Evolutionary conservation across 2,113 vertebrate genomes (phyloP).

Genomic region (Brachypodius melanocephalos): DNA sequence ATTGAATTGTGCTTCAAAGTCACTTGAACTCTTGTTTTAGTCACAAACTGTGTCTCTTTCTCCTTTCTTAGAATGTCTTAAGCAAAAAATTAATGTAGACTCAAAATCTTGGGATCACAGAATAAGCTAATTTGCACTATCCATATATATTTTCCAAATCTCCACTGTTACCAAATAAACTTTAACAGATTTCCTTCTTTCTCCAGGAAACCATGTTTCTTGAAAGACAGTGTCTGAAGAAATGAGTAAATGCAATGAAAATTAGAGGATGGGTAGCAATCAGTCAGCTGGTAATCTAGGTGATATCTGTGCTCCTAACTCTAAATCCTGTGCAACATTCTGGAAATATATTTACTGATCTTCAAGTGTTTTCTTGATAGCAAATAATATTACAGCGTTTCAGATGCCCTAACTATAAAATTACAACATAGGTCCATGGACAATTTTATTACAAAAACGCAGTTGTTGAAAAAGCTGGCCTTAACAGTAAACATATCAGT

Average conservation of each 20-base stretch:
- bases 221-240: background rate
- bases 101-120: background rate
- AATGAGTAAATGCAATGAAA: background rate
- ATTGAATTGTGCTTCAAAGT: background rate
- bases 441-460: background rate
- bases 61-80: background rate
- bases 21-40: background rate
- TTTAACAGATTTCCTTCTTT: background rate
- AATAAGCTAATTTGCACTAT: background rate
- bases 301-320: background rate
- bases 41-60: background rate
- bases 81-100: background rate
- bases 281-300: background rate
- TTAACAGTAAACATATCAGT: background rate
- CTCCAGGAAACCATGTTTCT: background rate
- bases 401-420: background rate
- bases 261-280: background rate
- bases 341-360: background rate
- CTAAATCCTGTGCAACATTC: background rate
- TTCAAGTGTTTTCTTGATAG: background rate
- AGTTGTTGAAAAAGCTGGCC: background rate
- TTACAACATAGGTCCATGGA: background rate
- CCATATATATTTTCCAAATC: background rate
- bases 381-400: background rate
- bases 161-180: background rate